Percentiles rank a stretch among this genome's conserved stretches.
These are phyloP conservation scores for Lordiphosa clarofinis DNA, from an alignment of 1,140 invertebrate genomes.

Conservation along the genomic window DNA sequence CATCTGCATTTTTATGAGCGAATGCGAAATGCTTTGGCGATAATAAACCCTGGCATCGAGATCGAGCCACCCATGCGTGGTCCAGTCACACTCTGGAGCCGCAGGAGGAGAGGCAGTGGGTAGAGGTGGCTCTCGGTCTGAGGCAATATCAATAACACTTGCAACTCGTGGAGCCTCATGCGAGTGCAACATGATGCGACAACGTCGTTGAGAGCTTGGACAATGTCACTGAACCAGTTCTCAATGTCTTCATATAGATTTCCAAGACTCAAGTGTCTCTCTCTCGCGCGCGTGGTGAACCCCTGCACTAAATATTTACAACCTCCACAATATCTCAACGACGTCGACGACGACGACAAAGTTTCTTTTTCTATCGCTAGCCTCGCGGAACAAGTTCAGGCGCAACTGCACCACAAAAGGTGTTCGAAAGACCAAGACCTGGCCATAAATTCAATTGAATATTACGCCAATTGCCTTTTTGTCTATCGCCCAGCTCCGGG, in stretches of 20 bases:
- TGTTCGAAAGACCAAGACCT: constrained; percentile 19
- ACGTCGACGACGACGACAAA: constrained; percentile 48
- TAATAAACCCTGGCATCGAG: constrained; percentile 62
- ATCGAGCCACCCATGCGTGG: constrained; percentile 70
- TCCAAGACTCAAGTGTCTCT: constrained; percentile 22
- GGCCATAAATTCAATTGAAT: constrained; percentile 79
- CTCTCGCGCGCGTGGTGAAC: constrained; percentile 36
- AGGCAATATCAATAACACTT: constrained; percentile 76
- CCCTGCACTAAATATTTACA: constrained; percentile 78
- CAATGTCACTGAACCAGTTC: constrained; percentile 78
- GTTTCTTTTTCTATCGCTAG: constrained; percentile 60
- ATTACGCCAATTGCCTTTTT: constrained; percentile 79
- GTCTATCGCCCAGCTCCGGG: constrained; percentile 63
- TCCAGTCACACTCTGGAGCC: constrained; percentile 2
- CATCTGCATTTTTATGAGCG: constrained; percentile 67
- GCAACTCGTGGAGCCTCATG: constrained; percentile 49
- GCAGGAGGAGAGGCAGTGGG: neutral
- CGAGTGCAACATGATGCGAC: constrained; percentile 72
- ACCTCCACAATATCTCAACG: constrained; percentile 76
- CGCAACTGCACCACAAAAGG: constrained; percentile 20
- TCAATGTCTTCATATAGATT: constrained; percentile 74
- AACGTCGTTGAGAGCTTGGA: constrained; percentile 39
- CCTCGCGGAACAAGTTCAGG: constrained; percentile 72
- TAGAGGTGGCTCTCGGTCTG: neutral
- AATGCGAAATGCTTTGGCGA: constrained; percentile 44